A percentile compares a stretch with the other conserved stretches of the same genome.
phyloP scores from a whole-genome alignment of 2,888 invertebrate genomes.

The Hypomecis punctinalis region DNA sequence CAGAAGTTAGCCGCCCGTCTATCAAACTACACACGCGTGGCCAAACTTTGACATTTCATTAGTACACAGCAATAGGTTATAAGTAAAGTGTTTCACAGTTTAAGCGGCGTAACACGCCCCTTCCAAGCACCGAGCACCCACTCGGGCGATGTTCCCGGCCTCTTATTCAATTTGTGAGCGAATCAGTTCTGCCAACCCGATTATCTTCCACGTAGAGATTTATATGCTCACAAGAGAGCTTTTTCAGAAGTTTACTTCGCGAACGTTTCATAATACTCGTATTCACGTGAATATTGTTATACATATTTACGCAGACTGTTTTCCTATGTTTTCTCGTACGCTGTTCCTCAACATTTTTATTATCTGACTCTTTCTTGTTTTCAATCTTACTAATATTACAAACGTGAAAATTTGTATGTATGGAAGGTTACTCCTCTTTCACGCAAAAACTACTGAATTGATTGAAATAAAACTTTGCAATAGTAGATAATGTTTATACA shows the following conservation, averaged over 20 bases:
- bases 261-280: slow-evolving; percentile 53
- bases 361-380: slow-evolving; percentile 14
- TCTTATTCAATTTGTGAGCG: slow-evolving; percentile 83
- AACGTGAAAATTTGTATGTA: too few relatives aligned
- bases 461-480: too few relatives aligned
- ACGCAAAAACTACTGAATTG: too few relatives aligned
- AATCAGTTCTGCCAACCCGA: slow-evolving; percentile 82
- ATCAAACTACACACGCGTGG: slow-evolving; percentile 46
- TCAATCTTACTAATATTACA: too few relatives aligned
- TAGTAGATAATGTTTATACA: too few relatives aligned
- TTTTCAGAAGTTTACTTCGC: slow-evolving; percentile 61
- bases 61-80: slow-evolving; percentile 60
- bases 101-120: slow-evolving; percentile 54
- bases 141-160: slow-evolving; percentile 69
- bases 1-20: slow-evolving; percentile 32
- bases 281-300: slow-evolving; percentile 52
- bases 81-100: slow-evolving; percentile 67
- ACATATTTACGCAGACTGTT: slow-evolving; percentile 43
- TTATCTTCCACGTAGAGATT: slow-evolving; percentile 80
- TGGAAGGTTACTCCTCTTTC: too few relatives aligned
- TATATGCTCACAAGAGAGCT: slow-evolving; percentile 74
- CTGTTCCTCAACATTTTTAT: slow-evolving; percentile 25
- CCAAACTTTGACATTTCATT: slow-evolving; percentile 60
- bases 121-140: slow-evolving; percentile 49
- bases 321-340: slow-evolving; percentile 29